Evolutionary conservation across 2,888 invertebrate genomes (phyloP), one percentile per base, ranked within the genome.

Genomic region (Diploptera punctata): DNA sequence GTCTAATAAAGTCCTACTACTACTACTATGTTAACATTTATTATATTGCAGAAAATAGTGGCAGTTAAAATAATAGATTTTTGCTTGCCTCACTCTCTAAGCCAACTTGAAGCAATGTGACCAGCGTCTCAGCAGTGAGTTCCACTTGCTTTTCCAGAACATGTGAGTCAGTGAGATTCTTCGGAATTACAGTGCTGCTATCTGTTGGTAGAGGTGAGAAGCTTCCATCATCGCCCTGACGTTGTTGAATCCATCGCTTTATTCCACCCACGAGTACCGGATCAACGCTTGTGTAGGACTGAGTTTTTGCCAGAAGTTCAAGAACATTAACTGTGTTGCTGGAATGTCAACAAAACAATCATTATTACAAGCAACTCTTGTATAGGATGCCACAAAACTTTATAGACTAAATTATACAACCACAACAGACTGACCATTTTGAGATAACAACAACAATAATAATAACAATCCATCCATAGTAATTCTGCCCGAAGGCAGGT

Each of bases 111-210:
- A 89, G 83, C 10, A 90, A 82, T 24, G 88, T 84, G 1, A 86
- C 86, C 60, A 90, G 82, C 1, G 90, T 89, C 78, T 89, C 89
- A 0, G 89, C 89, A 0, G 90, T 90, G 0, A 88, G 85, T 81
- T 88, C 87, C 4, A 89, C 86, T 70, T 84, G 85, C 75, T 87
- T 84, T 76, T 88, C 88, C 80, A 87, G 83, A 26, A 61, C 16
- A 0, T 38, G 18, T 7, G 19, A 24, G 13, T 52, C 61, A 33
- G 68, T n/a, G 5, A 21, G 18, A 24, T 65, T 65, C 47, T 19
- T 47, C 38, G 52, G 24, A 10, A 9, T 68, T 31, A 19, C 24
- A 31, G 16, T 74, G 62, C 19, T 74, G 61, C 70, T 71, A 2
- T 86, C 85, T 74, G 24, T 44, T 29, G 69, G 74, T 49, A 43